Evolutionary conservation across 2,797 vertebrate genomes (phyloP).

Genomic region (Notolabrus celidotus): DNA sequence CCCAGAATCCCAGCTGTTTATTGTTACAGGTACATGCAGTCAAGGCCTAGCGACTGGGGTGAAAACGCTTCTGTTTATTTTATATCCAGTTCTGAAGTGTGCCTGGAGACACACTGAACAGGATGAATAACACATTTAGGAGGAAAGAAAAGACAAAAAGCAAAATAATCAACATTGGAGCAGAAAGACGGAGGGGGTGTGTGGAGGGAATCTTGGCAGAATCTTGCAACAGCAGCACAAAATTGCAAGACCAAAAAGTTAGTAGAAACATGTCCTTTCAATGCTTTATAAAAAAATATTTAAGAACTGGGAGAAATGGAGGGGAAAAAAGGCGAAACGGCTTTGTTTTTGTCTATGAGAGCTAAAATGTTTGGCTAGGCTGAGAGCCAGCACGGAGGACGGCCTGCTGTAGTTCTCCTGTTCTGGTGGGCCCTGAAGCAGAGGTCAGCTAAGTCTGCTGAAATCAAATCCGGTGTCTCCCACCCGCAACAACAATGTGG

Average conservation of each 20-base stretch:
- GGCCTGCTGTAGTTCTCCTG: slow-evolving; percentile 64
- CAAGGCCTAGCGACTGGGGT: slow-evolving; percentile 63
- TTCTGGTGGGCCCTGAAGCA: slow-evolving; percentile 63
- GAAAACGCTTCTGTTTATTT: slow-evolving; percentile 78
- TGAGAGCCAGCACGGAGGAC: slow-evolving; percentile 65
- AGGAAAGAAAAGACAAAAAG: slow-evolving; percentile 80
- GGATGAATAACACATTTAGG: slow-evolving; percentile 84
- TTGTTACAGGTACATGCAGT: slow-evolving; percentile 79
- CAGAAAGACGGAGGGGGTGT: slow-evolving; percentile 65
- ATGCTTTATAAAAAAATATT: slow-evolving; percentile 59
- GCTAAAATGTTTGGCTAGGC: slow-evolving; percentile 80
- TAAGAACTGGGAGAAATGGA: slow-evolving; percentile 55
- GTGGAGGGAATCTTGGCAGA: slow-evolving; percentile 53
- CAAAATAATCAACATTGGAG: slow-evolving; percentile 80
- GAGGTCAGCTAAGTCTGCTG: slow-evolving; percentile 76
- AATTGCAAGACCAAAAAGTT: slow-evolving; percentile 56
- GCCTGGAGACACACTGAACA: slow-evolving; percentile 79
- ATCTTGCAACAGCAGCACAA: slow-evolving; percentile 83
- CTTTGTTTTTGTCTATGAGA: slow-evolving; percentile 79
- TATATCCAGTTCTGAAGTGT: slow-evolving; percentile 77
- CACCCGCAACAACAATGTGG: slow-evolving; percentile 73
- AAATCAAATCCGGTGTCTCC: slow-evolving; percentile 75
- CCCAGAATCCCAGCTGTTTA: slow-evolving; percentile 72
- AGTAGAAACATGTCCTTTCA: slow-evolving; percentile 57
- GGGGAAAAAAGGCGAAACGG: slow-evolving; percentile 52